Evolutionary conservation across 2,113 vertebrate species (phyloP), one percentile per base, ranked within the genome.

Genomic region (Amia ocellicauda): DNA sequence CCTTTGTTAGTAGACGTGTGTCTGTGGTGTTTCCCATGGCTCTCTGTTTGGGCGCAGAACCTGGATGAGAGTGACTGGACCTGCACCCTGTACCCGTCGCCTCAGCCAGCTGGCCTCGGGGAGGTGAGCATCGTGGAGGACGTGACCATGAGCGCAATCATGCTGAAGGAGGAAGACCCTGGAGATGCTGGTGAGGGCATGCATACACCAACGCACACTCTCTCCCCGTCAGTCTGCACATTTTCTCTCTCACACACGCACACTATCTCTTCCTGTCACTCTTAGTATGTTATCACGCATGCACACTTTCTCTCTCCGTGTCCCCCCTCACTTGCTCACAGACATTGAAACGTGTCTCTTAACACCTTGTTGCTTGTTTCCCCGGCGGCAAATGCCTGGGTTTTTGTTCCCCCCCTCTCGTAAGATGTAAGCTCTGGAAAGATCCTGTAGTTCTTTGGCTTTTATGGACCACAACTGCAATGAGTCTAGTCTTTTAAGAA

Each of bases 151-250:
- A 96, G 92, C 16, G 90, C 92, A 3, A 90, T 95, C 0, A 85
- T 99, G 64, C 66, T 99, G 40, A 90, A 87, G 71, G 96, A 98
- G 64, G 97, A 99, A 22, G 97, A 99, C 77, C 96, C 94, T 1
- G 95, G 96, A 63, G 95, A 98, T 78, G 88, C 93, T 28, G 93
- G 95, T 98, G 76, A 83, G 80, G 3, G 31, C 23, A 51, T 19
- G 41, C 3, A 23, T 40, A 31, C 31, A 74, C n/a, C 14, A 58
- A 23, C 57, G 36, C 16, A 0, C 56, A 29, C 49, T 40, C 5
- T 5, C n/a, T n/a, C n/a, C n/a, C n/a, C n/a, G 0, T 24, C 17
- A n/a, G n/a, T n/a, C n/a, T n/a, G 3, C 2, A 7, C 1, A 55
- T 40, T 50, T 20, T 14, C 31, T 20, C 23, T 52, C 8, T 11